These are phyloP conservation scores for Eleutherodactylus coqui DNA, from an alignment of 2,797 vertebrate genomes.

Conservation along the genomic window DNA sequence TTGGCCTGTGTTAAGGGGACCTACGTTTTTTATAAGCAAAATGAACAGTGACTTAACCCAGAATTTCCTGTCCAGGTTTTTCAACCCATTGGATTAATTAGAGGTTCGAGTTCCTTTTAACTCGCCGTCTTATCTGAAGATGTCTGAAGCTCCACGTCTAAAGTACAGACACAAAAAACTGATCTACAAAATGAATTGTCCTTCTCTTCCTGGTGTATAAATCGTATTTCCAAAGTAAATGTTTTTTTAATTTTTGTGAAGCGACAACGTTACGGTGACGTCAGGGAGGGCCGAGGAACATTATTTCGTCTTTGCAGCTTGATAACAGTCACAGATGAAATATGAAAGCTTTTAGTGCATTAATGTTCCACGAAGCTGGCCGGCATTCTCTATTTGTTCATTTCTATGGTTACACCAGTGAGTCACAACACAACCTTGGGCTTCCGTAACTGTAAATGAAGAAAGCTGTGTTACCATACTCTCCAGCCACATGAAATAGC, in stretches of 20 bases:
- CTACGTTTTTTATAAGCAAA: too few relatives aligned
- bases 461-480: constrained; percentile 42
- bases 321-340: not conserved
- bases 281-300: not conserved
- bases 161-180: too few relatives aligned
- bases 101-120: too few relatives aligned
- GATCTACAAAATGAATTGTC: too few relatives aligned
- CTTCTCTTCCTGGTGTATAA: too few relatives aligned
- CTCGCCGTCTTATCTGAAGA: too few relatives aligned
- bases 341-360: not conserved
- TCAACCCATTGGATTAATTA: too few relatives aligned
- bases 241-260: not conserved
- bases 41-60: too few relatives aligned
- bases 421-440: constrained; percentile 48
- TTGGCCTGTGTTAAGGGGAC: too few relatives aligned
- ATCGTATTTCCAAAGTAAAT: too few relatives aligned
- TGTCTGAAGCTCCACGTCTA: too few relatives aligned
- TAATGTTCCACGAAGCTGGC: constrained; percentile 28
- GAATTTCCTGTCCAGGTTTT: too few relatives aligned
- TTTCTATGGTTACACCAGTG: constrained; percentile 54
- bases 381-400: constrained; percentile 40
- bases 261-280: not conserved
- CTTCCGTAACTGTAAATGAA: constrained; percentile 48
- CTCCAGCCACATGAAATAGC: constrained; percentile 52
- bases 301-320: not conserved